A percentile compares a stretch with the other conserved stretches of the same genome.
Conservation (phyloP, 2,797 vertebrate genomes). For the Pygocentrus nattereri region DNA sequence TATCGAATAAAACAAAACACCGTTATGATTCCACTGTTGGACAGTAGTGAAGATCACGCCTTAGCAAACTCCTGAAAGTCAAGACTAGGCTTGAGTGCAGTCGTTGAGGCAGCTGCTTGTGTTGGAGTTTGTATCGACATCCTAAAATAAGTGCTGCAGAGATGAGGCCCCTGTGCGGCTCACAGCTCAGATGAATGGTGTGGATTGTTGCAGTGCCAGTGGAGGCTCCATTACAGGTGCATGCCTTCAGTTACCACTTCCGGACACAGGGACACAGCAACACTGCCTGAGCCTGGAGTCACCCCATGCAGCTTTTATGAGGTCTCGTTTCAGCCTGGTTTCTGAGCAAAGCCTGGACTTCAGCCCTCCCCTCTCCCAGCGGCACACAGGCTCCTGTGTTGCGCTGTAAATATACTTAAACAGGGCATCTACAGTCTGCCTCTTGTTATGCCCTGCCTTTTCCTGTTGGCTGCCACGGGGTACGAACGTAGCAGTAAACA, state of each 20-base stretch:
- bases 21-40: background rate
- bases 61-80: background rate
- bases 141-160: conserved; percentile 10
- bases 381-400: conserved; percentile 39
- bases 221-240: conserved; percentile 63
- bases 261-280: conserved; percentile 24
- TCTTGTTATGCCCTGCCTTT: conserved; percentile 43
- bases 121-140: background rate
- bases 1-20: background rate
- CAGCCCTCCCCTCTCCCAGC: conserved; percentile 33
- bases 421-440: conserved; percentile 28
- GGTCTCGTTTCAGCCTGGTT: conserved; percentile 68
- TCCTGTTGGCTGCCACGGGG: conserved; percentile 44
- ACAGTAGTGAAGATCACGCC: background rate
- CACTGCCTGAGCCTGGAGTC: conserved; percentile 49
- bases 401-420: conserved; percentile 9
- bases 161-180: conserved; percentile 2
- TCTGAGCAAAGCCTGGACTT: conserved; percentile 65
- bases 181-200: conserved; percentile 51
- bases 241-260: conserved; percentile 44
- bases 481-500: conserved; percentile 67
- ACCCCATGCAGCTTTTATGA: conserved; percentile 74
- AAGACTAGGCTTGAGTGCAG: background rate
- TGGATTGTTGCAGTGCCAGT: conserved; percentile 52
- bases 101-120: background rate